These are phyloP conservation scores for Urosaurus nigricauda DNA, from an alignment of 2,797 vertebrate genomes.

Conservation along the genomic window DNA sequence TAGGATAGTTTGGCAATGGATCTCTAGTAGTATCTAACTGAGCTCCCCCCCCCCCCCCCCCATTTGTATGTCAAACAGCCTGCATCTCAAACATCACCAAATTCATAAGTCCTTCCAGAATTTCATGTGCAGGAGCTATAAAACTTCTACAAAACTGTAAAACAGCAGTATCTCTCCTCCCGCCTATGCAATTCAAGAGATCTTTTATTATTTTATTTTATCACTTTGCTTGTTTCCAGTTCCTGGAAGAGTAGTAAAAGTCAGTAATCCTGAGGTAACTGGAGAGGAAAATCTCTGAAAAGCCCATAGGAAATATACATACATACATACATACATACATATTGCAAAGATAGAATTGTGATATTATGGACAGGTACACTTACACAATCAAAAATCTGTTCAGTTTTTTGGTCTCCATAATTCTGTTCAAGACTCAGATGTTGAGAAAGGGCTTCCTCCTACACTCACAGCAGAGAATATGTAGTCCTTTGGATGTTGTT, in stretches of 20 bases:
- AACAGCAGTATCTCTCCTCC: conserved; percentile 48
- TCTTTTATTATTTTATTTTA: neutral
- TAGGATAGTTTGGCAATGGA: conserved; percentile 53
- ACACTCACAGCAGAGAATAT: rapidly evolving
- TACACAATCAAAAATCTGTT: no score
- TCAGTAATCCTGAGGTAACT: neutral
- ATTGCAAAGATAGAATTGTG: neutral
- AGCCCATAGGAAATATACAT: neutral
- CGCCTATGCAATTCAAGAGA: conserved; percentile 24
- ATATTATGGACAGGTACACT: neutral
- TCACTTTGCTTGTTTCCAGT: conserved; percentile 12
- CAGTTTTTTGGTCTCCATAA: neutral
- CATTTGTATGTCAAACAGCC: neutral
- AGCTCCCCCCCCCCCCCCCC: no score
- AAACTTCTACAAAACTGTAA: neutral
- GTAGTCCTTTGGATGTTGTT: no score
- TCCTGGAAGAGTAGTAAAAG: conserved; percentile 29
- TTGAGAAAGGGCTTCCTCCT: neutral
- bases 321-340: no score
- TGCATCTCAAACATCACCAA: conserved; percentile 19
- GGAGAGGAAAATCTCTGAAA: neutral
- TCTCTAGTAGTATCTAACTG: conserved; percentile 52
- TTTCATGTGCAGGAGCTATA: neutral
- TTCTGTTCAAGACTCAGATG: neutral
- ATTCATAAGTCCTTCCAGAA: conserved; percentile 50